Base-by-base conservation (phyloP, 2,797 vertebrate species). In the Pyrrhura leucotis region DNA sequence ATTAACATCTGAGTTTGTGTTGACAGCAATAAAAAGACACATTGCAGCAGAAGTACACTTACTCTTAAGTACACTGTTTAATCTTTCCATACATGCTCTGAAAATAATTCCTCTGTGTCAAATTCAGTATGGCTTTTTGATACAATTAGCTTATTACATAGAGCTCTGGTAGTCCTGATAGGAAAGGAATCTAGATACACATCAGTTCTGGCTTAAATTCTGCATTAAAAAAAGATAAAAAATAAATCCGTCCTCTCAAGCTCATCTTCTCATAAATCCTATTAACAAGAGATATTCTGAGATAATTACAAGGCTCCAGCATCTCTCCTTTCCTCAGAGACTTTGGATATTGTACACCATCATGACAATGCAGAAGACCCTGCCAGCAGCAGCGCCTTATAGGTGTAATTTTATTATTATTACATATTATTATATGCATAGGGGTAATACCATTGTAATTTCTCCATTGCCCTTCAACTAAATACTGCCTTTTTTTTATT, bases 231-330 rank as follows among this genome's bases (percentile, higher is more conserved):
- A 37, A 26, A 87, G 56, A 69, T 87, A 14, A 58, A 90, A 86
- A 94, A 35, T 26, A 87, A 96, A 90, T 83, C 71, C 50, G 82
- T 74, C 59, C 48, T 79, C 71, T 87, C 42, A 40, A 79, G 67
- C 51, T 92, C 47, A 76, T 92, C 74, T 59, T 66, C 86, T 62
- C 28, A 11, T 62, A 87, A 96, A 87, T 90, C 71, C 74, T 90
- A 85, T 82, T 89, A 90, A 66, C n/a, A 48, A 78, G 47, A 89
- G 59, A 81, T 84, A 81, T 50, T 78, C 45, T 50, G 67, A 87
- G 86, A 87, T 76, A 89, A 92, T 40, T 76, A 68, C 15, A 68
- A 74, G 42, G 25, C 21, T 7, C 31, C 53, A 51, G 29, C 50
- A 68, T 51, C 29, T 54, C 50, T 77, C 21, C 51, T 75, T 68